Conservation (phyloP, 2,113 vertebrate genomes). For the Pachypanchax playfairii region DNA sequence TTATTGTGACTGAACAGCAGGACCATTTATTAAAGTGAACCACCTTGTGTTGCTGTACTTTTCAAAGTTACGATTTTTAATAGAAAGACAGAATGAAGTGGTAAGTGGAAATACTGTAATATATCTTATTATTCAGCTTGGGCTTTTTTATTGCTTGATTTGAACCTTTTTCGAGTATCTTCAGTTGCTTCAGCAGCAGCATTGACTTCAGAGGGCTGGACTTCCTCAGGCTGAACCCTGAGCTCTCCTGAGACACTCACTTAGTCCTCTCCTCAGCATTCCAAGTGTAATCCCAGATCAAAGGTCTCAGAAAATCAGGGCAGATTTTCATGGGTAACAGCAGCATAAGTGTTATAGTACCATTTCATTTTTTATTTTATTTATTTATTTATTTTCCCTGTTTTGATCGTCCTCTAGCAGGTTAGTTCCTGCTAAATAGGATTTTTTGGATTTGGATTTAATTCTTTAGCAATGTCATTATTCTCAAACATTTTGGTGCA, state of each 20-base stretch:
- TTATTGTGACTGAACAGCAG: constrained; percentile 3
- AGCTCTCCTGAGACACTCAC: constrained; percentile 37
- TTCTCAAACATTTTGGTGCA: not conserved
- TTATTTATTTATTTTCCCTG: not conserved
- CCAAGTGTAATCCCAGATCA: constrained; percentile 72
- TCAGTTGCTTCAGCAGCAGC: constrained; percentile 22
- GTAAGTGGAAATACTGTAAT: not conserved
- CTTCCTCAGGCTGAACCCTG: constrained; percentile 36
- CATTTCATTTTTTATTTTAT: not conserved
- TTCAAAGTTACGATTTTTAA: not conserved
- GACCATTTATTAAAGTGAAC: not conserved
- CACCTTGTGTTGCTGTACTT: not conserved
- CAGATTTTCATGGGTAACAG: constrained; percentile 45
- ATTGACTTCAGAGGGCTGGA: constrained; percentile 38
- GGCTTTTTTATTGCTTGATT: constrained; percentile 8
- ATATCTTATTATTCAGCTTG: not conserved
- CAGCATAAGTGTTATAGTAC: constrained; percentile 25
- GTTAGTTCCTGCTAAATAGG: not conserved
- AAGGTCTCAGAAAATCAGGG: constrained; percentile 59
- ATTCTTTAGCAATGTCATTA: not conserved
- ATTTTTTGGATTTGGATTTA: not conserved
- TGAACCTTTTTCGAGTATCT: constrained; percentile 13
- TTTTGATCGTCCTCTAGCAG: constrained; percentile 24
- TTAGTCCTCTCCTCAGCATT: constrained; percentile 41
- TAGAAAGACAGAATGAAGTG: not conserved